phyloP scores from a whole-genome alignment of 2,113 vertebrate genomes.

The Pangasianodon hypophthalmus region DNA sequence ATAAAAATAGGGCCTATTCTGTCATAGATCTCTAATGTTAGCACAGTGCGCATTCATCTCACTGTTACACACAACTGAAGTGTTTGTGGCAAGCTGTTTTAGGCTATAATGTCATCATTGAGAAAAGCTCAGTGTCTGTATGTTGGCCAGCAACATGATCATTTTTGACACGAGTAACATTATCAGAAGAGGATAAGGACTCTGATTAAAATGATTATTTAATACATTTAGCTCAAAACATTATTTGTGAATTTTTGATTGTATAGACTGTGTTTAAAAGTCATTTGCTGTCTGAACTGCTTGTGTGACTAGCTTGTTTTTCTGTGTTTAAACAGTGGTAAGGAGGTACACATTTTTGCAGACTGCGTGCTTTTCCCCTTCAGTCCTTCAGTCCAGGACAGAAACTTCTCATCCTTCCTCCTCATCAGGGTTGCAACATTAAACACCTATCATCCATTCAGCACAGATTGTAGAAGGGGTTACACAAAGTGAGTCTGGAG shows the following conservation, averaged over 20 bases:
- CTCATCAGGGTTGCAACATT: not conserved
- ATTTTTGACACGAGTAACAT: not conserved
- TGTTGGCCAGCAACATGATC: not conserved
- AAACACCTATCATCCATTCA: not conserved
- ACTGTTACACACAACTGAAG: not conserved
- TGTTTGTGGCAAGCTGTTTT: not conserved
- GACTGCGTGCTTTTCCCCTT: not conserved
- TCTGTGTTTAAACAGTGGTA: conserved; percentile 18
- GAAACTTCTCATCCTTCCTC: not conserved
- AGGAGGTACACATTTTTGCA: not conserved
- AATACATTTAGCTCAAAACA: not conserved
- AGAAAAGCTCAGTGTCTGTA: not conserved
- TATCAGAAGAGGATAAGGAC: not conserved
- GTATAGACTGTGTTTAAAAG: not conserved
- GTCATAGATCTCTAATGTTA: no score
- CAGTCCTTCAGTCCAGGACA: not conserved
- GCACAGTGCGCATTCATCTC: no score
- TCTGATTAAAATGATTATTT: not conserved
- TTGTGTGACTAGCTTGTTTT: conserved; percentile 9
- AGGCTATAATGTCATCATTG: not conserved
- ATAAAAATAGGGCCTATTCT: no score
- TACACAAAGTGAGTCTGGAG: not conserved
- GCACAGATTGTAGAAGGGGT: not conserved
- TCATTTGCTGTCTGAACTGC: not conserved
- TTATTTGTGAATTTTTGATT: not conserved